Base-by-base conservation (phyloP, 2,888 invertebrate species). In the Spodoptera exigua region DNA sequence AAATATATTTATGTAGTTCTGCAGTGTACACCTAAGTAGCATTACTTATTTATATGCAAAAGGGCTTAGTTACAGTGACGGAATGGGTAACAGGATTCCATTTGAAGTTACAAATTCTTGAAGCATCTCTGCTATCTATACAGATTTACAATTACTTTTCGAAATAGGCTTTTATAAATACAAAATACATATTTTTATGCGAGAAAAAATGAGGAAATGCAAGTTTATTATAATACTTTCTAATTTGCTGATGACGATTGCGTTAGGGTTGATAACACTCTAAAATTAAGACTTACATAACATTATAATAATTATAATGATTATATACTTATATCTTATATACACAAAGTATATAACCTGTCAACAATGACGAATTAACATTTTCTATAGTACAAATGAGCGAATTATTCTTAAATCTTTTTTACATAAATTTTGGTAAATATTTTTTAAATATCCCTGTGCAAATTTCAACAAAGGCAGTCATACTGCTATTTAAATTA, bases 1-100 rank as follows among this genome's bases (percentile, higher is more conserved):
- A 71, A 63, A 62, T 56, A 68, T 64, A n/a, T n/a, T n/a, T n/a
- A 69, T 63, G 61, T 70, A 72, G 68, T 73, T 69, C 73, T 73
- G 73, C 61, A 72, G 73, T 68, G 37, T 40, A 51, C 48, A 13
- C 34, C 44, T 48, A 57, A 47, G 10, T 44, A 61, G 51, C 12
- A 47, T 47, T 39, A 39, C 48, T 51, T 66, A 56, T 34, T 52
- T 55, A 40, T 46, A 36, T 7, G 7, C 21, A 47, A 16, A 3
- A 18, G 18, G 14, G 44, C 40, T 56, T 49, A 64, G 54, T 55
- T 65, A 63, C 49, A 43, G 46, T 48, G 39, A 37, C n/a, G 12
- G 13, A 32, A 16, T n/a, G 36, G 10, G 13, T 39, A 44, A 34
- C 9, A 37, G 39, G 1, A 34, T 44, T 48, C 13, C 21, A 32